Conservation (phyloP, 2,888 invertebrate species). For the Agonopterix subpropinquella region DNA sequence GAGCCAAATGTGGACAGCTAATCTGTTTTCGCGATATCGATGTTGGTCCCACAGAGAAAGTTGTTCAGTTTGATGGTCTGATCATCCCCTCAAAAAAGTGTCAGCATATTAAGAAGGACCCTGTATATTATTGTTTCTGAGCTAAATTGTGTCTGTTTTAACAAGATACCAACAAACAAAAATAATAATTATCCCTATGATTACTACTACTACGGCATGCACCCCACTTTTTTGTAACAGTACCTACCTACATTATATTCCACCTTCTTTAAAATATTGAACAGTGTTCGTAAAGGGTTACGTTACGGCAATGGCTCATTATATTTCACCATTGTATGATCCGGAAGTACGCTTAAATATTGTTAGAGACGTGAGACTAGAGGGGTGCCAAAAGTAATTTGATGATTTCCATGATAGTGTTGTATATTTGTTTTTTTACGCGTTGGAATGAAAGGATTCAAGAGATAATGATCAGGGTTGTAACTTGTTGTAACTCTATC, state of each 20-base stretch:
- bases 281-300: conserved; percentile 36
- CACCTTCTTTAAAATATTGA: conserved; percentile 1
- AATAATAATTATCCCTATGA: background rate
- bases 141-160: no score
- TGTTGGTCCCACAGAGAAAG: no score
- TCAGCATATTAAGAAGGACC: no score
- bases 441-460: background rate
- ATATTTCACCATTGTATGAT: conserved; percentile 40
- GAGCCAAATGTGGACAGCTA: no score
- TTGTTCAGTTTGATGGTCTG: no score
- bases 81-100: no score
- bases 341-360: conserved; percentile 52
- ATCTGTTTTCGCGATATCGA: no score
- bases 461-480: conserved; percentile 2
- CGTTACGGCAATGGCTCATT: conserved; percentile 55
- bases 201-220: background rate
- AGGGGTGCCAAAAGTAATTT: conserved; percentile 12
- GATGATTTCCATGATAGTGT: conserved; percentile 9
- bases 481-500: conserved; percentile 1
- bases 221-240: background rate
- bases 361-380: conserved; percentile 12
- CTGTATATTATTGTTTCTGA: no score
- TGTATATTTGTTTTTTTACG: conserved; percentile 5
- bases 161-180: no score
- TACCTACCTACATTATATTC: background rate